Evolutionary conservation across 2,888 invertebrate genomes (phyloP).

Genomic region (Pharmacophagus antenor): DNA sequence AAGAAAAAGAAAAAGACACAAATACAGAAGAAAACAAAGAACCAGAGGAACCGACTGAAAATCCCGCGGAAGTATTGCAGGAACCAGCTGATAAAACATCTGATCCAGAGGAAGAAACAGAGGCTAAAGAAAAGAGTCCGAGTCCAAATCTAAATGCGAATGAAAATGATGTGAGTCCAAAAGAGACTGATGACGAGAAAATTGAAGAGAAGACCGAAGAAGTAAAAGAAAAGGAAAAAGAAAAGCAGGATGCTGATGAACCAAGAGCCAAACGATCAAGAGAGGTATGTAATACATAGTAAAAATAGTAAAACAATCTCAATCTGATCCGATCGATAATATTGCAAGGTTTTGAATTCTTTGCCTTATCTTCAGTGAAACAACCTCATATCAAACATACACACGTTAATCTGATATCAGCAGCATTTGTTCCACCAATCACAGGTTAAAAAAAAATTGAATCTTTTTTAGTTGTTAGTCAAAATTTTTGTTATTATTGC

Average conservation of each 20-base stretch:
- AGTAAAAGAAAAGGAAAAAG: conserved; percentile 34
- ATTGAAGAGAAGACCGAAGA: conserved; percentile 28
- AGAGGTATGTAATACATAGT: conserved; percentile 50
- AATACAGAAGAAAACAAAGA: conserved; percentile 27
- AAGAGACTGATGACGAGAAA: conserved; percentile 32
- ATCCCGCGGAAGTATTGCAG: conserved; percentile 26
- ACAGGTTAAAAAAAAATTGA: no score
- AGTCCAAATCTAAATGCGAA: conserved; percentile 23
- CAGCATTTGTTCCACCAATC: no score
- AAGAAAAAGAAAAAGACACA: conserved; percentile 31
- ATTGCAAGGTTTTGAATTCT: no score
- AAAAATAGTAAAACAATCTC: no score
- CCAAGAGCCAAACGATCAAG: conserved; percentile 70
- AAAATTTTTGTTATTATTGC: no score
- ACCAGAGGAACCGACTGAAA: conserved; percentile 28
- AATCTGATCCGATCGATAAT: no score
- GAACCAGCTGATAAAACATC: conserved; percentile 28
- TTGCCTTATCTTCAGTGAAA: no score
- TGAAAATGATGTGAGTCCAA: conserved; percentile 29
- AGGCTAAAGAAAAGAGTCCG: conserved; percentile 35
- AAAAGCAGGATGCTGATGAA: conserved; percentile 54
- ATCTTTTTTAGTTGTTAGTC: no score
- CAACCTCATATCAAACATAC: no score
- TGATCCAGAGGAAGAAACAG: conserved; percentile 25
- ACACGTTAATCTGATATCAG: no score